phyloP scores from a whole-genome alignment of 2,113 vertebrate species.

The Epinephelus cyanopodus region DNA sequence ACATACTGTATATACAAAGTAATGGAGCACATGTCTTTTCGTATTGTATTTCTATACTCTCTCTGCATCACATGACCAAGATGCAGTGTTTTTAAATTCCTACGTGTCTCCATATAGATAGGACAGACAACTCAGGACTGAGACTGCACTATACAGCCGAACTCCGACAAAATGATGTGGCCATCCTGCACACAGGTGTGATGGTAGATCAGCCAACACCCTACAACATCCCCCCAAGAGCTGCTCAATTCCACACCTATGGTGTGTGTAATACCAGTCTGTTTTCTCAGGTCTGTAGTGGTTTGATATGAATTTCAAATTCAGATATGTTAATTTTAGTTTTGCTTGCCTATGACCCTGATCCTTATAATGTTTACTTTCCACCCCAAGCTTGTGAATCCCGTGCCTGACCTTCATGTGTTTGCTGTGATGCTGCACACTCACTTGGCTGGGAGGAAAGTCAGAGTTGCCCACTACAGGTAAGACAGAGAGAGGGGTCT shows the following conservation, averaged over 20 bases:
- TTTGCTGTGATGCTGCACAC: constrained; percentile 86
- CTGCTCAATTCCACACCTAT: constrained; percentile 81
- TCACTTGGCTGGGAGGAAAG: constrained; percentile 84
- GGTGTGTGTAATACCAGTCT: constrained; percentile 84
- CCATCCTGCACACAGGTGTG: constrained; percentile 79
- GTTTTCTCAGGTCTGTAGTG: constrained; percentile 82
- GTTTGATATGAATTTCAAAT: background rate
- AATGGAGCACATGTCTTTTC: background rate
- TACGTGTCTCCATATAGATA: constrained; percentile 62
- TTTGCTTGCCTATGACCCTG: background rate
- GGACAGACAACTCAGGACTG: constrained; percentile 86
- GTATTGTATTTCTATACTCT: background rate
- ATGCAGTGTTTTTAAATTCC: background rate
- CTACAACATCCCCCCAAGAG: constrained; percentile 86
- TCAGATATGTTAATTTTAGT: background rate
- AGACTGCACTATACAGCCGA: constrained; percentile 79
- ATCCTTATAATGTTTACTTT: background rate
- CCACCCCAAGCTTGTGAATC: constrained; percentile 74
- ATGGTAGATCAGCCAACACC: background rate
- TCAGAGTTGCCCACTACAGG: constrained; percentile 85
- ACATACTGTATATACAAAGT: background rate
- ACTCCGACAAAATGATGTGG: constrained; percentile 82
- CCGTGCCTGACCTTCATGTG: constrained; percentile 81
- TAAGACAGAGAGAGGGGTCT: constrained; percentile 53
- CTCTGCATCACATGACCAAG: background rate